Percentiles rank a stretch among this genome's conserved stretches.
Conservation (phyloP, 2,888 invertebrate species). For the Dusona sp. region DNA sequence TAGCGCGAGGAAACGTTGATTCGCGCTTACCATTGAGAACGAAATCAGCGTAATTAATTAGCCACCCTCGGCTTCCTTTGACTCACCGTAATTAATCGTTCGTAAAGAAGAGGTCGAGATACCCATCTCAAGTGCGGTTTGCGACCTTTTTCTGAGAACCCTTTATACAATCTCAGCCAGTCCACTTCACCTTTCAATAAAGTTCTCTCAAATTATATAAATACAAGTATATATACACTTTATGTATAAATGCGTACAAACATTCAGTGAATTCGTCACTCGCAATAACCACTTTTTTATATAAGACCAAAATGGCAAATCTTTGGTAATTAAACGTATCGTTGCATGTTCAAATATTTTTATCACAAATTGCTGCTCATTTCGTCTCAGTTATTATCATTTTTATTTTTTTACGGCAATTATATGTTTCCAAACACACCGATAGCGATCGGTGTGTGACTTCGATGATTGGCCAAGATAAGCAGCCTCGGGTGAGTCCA, state of each 20-base stretch:
- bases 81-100: constrained; percentile 58
- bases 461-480: too few relatives aligned
- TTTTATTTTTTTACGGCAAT: too few relatives aligned
- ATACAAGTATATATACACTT: not conserved
- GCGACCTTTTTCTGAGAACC: constrained; percentile 45
- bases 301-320: not conserved
- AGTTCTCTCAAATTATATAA: constrained; percentile 25
- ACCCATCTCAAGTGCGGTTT: constrained; percentile 31
- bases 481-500: too few relatives aligned
- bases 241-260: not conserved
- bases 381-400: too few relatives aligned
- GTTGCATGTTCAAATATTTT: not conserved
- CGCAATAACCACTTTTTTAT: not conserved
- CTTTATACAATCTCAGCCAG: constrained; percentile 20
- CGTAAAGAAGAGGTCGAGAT: constrained; percentile 52
- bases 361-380: not conserved
- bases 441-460: too few relatives aligned
- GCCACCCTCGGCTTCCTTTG: constrained; percentile 33
- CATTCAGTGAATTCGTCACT: not conserved
- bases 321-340: not conserved
- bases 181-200: constrained; percentile 38
- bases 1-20: not conserved
- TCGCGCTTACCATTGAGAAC: constrained; percentile 16
- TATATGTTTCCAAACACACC: too few relatives aligned
- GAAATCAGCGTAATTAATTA: constrained; percentile 61